Conservation (phyloP, 2,888 invertebrate species). For the Pimpla rufipes region DNA sequence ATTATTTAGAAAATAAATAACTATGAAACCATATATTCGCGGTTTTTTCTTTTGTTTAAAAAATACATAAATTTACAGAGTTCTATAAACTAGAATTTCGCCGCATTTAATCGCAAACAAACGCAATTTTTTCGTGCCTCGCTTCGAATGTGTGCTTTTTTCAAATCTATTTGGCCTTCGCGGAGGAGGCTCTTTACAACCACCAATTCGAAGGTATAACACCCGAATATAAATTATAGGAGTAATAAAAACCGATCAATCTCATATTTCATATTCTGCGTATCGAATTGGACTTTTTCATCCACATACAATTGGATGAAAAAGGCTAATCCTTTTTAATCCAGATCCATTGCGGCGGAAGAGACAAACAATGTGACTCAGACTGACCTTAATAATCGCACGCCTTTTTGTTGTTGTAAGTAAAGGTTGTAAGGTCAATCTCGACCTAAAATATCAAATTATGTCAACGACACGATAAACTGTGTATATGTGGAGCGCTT, state of each 20-base stretch:
- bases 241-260: slow-evolving; percentile 14
- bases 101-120: slow-evolving; percentile 42
- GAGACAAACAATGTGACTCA: background rate
- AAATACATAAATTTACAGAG: slow-evolving; percentile 75
- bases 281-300: slow-evolving; percentile 12
- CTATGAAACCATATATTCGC: slow-evolving; percentile 74
- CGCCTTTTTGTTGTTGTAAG: background rate
- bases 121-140: slow-evolving; percentile 28
- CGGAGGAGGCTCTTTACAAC: background rate
- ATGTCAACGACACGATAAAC: too few species aligned
- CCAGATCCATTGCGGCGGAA: background rate
- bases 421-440: background rate
- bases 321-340: too few species aligned
- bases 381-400: background rate
- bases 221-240: background rate
- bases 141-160: slow-evolving; percentile 35
- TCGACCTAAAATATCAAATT: background rate
- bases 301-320: too few species aligned
- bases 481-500: too few species aligned
- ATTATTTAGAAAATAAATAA: slow-evolving; percentile 74
- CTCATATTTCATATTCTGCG: slow-evolving; percentile 18
- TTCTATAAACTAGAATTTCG: slow-evolving; percentile 62
- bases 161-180: slow-evolving; percentile 1
- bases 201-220: slow-evolving; percentile 1
- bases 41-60: slow-evolving; percentile 53